Conservation (phyloP, 2,888 invertebrate species). For the Coelogynopora nodosa region DNA sequence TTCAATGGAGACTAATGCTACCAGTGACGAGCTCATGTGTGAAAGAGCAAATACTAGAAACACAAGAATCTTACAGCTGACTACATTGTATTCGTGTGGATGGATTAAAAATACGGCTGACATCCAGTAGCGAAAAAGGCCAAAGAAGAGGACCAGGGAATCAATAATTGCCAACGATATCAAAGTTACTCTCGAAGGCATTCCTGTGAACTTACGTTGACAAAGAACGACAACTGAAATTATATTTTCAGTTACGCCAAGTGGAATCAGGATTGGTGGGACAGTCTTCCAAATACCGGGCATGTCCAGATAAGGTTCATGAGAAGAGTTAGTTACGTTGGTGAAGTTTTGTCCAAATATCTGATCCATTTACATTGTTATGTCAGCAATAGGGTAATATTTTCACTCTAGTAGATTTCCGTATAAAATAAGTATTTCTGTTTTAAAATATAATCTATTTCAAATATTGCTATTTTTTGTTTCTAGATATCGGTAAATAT, state of each 20-base stretch:
- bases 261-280: slow-evolving; percentile 29
- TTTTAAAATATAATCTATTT: too few relatives aligned
- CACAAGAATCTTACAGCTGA: slow-evolving; percentile 34
- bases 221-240: slow-evolving; percentile 32
- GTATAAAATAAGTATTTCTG: too few relatives aligned
- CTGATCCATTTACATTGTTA: too few relatives aligned
- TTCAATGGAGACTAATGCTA: slow-evolving; percentile 35
- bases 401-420: too few relatives aligned
- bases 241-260: slow-evolving; percentile 41
- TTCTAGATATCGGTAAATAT: too few relatives aligned
- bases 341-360: too few relatives aligned
- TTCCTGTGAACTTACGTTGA: neutral
- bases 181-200: slow-evolving; percentile 38
- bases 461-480: too few relatives aligned
- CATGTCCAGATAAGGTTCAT: neutral
- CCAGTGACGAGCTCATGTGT: slow-evolving; percentile 32
- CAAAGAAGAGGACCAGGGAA: slow-evolving; percentile 12
- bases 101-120: neutral
- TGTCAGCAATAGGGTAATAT: too few relatives aligned
- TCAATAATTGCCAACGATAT: slow-evolving; percentile 32
- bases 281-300: slow-evolving; percentile 16
- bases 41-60: slow-evolving; percentile 7
- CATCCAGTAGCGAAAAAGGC: slow-evolving; percentile 28
- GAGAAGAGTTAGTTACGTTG: too few relatives aligned
- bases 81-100: slow-evolving; percentile 4